Conservation (phyloP, 2,797 vertebrate genomes). For the Acanthurus leucopareius region DNA sequence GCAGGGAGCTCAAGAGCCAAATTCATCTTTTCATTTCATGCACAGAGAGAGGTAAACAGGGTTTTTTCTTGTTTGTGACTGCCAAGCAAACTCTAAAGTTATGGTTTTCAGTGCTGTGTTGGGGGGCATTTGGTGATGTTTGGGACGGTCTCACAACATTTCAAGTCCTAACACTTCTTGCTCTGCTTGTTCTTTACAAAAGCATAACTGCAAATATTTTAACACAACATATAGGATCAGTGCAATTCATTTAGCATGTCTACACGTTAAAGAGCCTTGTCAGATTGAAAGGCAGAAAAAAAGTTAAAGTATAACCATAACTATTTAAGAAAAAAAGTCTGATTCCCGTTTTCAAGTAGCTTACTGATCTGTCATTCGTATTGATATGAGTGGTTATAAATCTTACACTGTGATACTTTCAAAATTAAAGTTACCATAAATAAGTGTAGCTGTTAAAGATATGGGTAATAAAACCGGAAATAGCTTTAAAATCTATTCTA, state of each 20-base stretch:
- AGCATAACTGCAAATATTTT: not conserved
- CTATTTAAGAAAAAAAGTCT: not conserved
- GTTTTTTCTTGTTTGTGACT: constrained; percentile 56
- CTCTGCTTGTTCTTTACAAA: constrained; percentile 17
- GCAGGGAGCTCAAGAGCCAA: constrained; percentile 45
- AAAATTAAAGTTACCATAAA: not conserved
- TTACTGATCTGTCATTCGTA: not conserved
- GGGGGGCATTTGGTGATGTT: constrained; percentile 56
- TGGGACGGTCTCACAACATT: constrained; percentile 56
- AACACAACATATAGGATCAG: not conserved
- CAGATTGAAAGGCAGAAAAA: not conserved
- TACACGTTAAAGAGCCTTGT: not conserved
- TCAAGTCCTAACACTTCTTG: constrained; percentile 29
- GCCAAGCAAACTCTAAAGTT: constrained; percentile 41
- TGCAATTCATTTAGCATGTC: constrained; percentile 1
- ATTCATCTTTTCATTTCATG: constrained; percentile 75
- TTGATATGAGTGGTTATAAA: no score
- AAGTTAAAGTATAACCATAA: not conserved
- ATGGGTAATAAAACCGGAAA: not conserved
- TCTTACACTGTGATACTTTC: not conserved
- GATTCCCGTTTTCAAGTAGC: constrained; percentile 2
- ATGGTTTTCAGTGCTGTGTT: constrained; percentile 41
- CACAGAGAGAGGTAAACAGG: constrained; percentile 60
- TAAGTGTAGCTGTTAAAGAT: not conserved
- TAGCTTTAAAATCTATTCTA: constrained; percentile 5